Evolutionary conservation across 2,113 vertebrate species (phyloP), one percentile per base, ranked within the genome.

Genomic region (Falco punctatus): DNA sequence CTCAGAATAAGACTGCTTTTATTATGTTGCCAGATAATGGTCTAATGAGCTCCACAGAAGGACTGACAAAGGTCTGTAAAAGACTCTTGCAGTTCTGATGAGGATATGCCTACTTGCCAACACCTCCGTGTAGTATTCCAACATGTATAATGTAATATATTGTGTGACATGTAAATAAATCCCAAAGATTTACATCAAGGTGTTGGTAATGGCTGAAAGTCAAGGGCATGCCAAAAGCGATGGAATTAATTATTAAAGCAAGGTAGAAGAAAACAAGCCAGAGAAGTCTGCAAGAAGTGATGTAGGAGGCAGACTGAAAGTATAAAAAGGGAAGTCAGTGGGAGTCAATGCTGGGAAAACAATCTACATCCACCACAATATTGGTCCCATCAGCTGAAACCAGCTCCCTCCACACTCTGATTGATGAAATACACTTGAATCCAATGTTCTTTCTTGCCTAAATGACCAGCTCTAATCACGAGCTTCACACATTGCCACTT

Each of bases 391-490:
- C 3, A 1, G 81, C 49, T 82, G 78, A 62, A 87, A 86, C 33
- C 62, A 73, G 67, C 81, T 95, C 84, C 38, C 90, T 94, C 84
- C 81, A 59, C 2, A 0, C 57, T 81, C 52, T 91, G 86, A 85
- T 59, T 89, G 89, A 96, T 92, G 92, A 95, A 95, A 90, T 62
- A 72, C 46, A 30, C 62, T 88, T 62, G 51, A 95, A 85, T 88
- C 26, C 1, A 0, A 33, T 92, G 85, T 69, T 94, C 95, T 81
- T 90, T 78, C 78, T 94, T 91, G 55, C 54, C 67, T 92, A 94
- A 93, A 92, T 92, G 81, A 88, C 88, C 96, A 91, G 51, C 71
- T 95, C 72, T 91, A 94, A 95, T 96, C 94, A 94, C 3, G 42
- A 91, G 86, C 79, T 93, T 82, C 71, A 85, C 71, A 89, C 88